phyloP scores from a whole-genome alignment of 2,888 invertebrate species.

The Trypoxylon attenuatum region DNA sequence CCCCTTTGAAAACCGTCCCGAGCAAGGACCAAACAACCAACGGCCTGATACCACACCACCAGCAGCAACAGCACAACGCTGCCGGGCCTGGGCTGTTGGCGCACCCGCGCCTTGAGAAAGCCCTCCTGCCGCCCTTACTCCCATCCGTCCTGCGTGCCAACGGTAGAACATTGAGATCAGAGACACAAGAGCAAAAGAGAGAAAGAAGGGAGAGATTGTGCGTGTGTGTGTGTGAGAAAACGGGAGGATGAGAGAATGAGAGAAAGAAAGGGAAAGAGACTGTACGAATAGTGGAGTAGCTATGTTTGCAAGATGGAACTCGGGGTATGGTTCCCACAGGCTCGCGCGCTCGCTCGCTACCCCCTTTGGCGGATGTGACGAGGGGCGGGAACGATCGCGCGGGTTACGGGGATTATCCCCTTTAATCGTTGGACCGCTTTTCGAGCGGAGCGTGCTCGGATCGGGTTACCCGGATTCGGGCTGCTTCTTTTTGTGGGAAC shows the following conservation, averaged over 20 bases:
- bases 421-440: not conserved
- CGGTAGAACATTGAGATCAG: slow-evolving; percentile 63
- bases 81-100: slow-evolving; percentile 60
- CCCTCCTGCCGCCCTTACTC: slow-evolving; percentile 68
- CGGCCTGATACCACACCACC: slow-evolving; percentile 58
- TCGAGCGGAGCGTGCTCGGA: not conserved
- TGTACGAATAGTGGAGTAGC: slow-evolving; percentile 1
- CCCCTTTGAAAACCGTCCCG: slow-evolving; percentile 59
- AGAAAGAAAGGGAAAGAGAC: not conserved
- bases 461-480: not conserved
- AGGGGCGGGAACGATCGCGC: not conserved
- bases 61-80: slow-evolving; percentile 52
- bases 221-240: slow-evolving; percentile 21
- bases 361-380: not conserved
- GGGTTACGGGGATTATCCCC: not conserved
- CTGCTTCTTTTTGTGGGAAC: slow-evolving; percentile 33
- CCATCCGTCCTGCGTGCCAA: slow-evolving; percentile 70
- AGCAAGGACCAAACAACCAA: slow-evolving; percentile 63
- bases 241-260: not conserved
- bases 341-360: not conserved
- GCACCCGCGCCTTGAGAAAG: slow-evolving; percentile 66
- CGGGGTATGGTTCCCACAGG: slow-evolving; percentile 15
- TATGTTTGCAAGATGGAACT: slow-evolving; percentile 6
- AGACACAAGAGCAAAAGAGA: slow-evolving; percentile 13
- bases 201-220: slow-evolving; percentile 10